A percentile compares a stretch with the other conserved stretches of the same genome.
Conservation (phyloP, 2,888 invertebrate genomes). For the Drosophila eohydei region DNA sequence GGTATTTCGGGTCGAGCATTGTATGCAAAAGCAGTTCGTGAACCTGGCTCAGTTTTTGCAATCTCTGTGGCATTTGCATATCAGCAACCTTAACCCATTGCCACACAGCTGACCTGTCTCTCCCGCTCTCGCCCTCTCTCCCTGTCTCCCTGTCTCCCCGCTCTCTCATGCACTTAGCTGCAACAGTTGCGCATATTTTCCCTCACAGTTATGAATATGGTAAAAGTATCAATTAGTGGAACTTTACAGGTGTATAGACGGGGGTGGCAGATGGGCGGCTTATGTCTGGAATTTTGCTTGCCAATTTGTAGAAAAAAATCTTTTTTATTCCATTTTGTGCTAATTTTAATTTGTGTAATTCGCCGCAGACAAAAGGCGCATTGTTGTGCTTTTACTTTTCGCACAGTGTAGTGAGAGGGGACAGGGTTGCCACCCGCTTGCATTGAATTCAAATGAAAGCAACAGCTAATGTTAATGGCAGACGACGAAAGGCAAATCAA, state of each 20-base stretch:
- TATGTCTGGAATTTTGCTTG: conserved; percentile 15
- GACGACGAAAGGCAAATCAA: conserved; percentile 41
- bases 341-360: conserved; percentile 50
- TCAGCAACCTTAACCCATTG: conserved; percentile 75
- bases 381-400: conserved; percentile 61
- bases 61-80: conserved; percentile 51
- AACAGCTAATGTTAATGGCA: conserved; percentile 62
- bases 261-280: not conserved
- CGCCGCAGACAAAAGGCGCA: conserved; percentile 45
- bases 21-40: conserved; percentile 40
- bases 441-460: conserved; percentile 71
- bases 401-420: conserved; percentile 32
- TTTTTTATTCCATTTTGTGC: conserved; percentile 33
- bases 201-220: conserved; percentile 42
- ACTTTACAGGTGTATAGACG: not conserved
- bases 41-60: conserved; percentile 31
- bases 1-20: conserved; percentile 23
- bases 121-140: conserved; percentile 3
- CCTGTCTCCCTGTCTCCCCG: conserved; percentile 4
- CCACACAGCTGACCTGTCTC: conserved; percentile 24
- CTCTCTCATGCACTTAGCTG: conserved; percentile 63
- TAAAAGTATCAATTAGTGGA: conserved; percentile 70
- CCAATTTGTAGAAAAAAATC: conserved; percentile 21
- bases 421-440: conserved; percentile 47
- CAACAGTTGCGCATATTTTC: conserved; percentile 50